phyloP scores from a whole-genome alignment of 2,888 invertebrate genomes.

The Drosophila birchii region DNA sequence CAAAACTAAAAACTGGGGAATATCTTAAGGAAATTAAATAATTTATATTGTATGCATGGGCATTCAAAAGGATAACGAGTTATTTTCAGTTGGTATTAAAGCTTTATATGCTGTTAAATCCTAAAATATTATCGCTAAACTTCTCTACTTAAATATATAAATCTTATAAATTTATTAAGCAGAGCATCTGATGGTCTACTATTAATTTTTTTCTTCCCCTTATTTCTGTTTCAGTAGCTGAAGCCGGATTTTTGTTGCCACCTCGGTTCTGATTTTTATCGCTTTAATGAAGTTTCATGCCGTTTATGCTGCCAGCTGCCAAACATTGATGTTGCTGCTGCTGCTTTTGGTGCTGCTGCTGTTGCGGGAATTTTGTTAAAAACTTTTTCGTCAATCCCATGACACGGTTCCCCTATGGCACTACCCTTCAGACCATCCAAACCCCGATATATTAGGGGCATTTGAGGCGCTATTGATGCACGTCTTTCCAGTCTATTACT shows the following conservation, averaged over 20 bases:
- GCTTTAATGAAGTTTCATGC: conserved; percentile 61
- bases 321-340: conserved; percentile 40
- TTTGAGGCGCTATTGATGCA: conserved; percentile 65
- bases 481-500: conserved; percentile 73
- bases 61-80: too few species aligned
- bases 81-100: background rate
- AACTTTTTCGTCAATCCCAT: conserved; percentile 57
- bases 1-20: background rate
- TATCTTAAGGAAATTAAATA: background rate
- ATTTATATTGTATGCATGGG: too few species aligned
- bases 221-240: conserved; percentile 4
- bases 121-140: background rate
- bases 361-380: conserved; percentile 61
- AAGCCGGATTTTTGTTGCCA: conserved; percentile 26
- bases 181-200: background rate
- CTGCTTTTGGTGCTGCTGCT: conserved; percentile 20
- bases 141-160: background rate
- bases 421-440: conserved; percentile 15
- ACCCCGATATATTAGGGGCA: conserved; percentile 42
- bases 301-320: conserved; percentile 54
- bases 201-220: background rate
- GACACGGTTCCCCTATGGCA: conserved; percentile 40
- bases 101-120: too few species aligned
- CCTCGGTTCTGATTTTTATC: conserved; percentile 57
- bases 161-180: background rate